Base-by-base conservation (phyloP, 2,113 vertebrate genomes). In the Ictalurus punctatus region DNA sequence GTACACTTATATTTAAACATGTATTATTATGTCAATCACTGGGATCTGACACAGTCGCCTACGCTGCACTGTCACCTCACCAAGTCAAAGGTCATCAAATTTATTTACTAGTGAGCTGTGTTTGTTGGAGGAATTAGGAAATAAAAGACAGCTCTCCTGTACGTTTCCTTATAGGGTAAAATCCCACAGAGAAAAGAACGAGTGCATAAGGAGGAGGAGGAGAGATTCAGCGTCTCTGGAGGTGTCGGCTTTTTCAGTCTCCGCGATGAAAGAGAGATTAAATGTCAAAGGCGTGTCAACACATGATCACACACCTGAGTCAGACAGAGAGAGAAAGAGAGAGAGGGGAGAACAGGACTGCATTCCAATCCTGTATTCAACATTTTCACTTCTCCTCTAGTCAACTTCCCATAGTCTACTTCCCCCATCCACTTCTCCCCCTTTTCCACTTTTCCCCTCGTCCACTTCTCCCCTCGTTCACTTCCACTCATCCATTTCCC, bases 101-200 rank as follows among this genome's bases (percentile, higher is more conserved):
- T 23, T 30, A 6, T 71, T n/a, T 52, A 9, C 48, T 67, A 48
- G 6, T 34, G 16, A 83, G 30, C 16, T 10, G 30, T 30, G 52
- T 2, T 56, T 9, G 6, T 19, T 58, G 52, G 27, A 56, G n/a
- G 52, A 59, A 86, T 56, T 34, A 13, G 25, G n/a, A 19, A 48
- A 52, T 52, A 40, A 27, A 30, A 81, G 30, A 81, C 27, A 25
- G 8, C 13, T 65, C 21, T 37, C 5, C 1, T 65, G 16, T 69
- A 90, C 91, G 56, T 90, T 91, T 91, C 94, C 95, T 91, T 95
- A 95, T 95, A 95, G 92, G 94, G 95, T 92, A 90, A 94, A 63
- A 94, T 82, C 89, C 52, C 83, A 88, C 81, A 67, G 52, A n/a
- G 85, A 63, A 83, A 23, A 30, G 27, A 87, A 25, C 10, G 56